These are phyloP conservation scores for Tinea semifulvella DNA, from an alignment of 2,888 invertebrate species.

Conservation along the genomic window DNA sequence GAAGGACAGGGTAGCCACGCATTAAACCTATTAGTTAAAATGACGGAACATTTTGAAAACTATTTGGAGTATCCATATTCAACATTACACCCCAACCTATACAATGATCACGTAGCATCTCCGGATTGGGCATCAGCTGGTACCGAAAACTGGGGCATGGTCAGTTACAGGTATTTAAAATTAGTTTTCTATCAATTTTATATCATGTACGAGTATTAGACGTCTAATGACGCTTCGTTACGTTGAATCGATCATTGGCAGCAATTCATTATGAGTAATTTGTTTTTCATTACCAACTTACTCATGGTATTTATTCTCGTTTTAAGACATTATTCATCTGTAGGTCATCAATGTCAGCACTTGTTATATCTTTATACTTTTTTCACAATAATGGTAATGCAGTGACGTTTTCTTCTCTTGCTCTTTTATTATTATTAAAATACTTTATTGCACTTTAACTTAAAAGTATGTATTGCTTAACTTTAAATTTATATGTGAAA, in stretches of 20 bases:
- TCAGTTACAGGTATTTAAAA: conserved; percentile 48
- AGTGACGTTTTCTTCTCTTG: too few species aligned
- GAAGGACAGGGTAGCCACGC: conserved; percentile 38
- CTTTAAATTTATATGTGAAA: too few species aligned
- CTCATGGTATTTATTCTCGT: too few species aligned
- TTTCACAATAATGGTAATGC: too few species aligned
- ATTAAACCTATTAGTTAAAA: conserved; percentile 38
- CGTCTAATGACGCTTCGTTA: too few species aligned
- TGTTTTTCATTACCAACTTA: neutral
- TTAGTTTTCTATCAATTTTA: neutral
- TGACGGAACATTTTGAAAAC: conserved; percentile 45
- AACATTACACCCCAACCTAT: conserved; percentile 36
- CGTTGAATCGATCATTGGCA: too few species aligned
- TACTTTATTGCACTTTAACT: too few species aligned
- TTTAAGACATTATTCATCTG: too few species aligned
- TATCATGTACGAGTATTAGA: neutral
- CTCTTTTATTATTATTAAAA: too few species aligned
- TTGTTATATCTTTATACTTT: too few species aligned
- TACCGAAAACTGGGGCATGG: conserved; percentile 62
- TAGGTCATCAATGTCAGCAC: too few species aligned
- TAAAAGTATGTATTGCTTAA: too few species aligned
- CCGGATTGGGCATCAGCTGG: conserved; percentile 61
- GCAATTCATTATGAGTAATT: neutral
- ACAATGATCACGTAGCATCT: conserved; percentile 52
- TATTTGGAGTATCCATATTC: conserved; percentile 47